Evolutionary conservation across 2,113 vertebrate species (phyloP), one percentile per base, ranked within the genome.

Genomic region (Dolichallabes microphthalmus): DNA sequence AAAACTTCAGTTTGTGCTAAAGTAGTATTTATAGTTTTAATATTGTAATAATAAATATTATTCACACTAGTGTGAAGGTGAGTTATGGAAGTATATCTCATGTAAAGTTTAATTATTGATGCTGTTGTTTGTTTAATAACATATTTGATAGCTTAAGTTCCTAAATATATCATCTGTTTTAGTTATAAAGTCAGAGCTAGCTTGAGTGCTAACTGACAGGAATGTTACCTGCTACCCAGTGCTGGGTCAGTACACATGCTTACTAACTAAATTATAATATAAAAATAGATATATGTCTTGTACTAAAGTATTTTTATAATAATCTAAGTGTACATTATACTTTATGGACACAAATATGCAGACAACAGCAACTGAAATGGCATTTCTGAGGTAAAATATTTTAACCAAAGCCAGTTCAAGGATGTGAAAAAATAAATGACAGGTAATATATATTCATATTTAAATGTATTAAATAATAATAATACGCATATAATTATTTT

Each of bases 371-470:
- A 45, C 7, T 35, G 66, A 53, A 15, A 15, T 25, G 8, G 12
- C 8, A 22, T 60, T 78, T 58, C 76, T 78, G 76, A 78, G 76
- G 76, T 78, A 78, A 78, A 78, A 58, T 57, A 2, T 55, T 77
- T 27, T 52, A 74, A 52, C 11, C 22, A 50, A 14, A n/a, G 22
- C 45, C 13, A 74, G 4, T 1, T 74, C 11, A 74, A 27, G n/a
- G 12, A 13, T 4, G 4, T 55, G 50, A 30, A 55, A 76, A 19
- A n/a, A 15, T 27, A 27, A 45, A 14, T 71, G 2, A 12, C 32
- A 35, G 32, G 32, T 35, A 35, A 2, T 35, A 35, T 35, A 35
- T 35, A 35, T 2, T 35, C 32, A 35, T 35, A 35, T 35, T 12
- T 27, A 2, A 64, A 12, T 3, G 61, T 2, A 3, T 35, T 8